Base-by-base conservation (phyloP, 2,113 vertebrate species). In the Arothron firmamentum region DNA sequence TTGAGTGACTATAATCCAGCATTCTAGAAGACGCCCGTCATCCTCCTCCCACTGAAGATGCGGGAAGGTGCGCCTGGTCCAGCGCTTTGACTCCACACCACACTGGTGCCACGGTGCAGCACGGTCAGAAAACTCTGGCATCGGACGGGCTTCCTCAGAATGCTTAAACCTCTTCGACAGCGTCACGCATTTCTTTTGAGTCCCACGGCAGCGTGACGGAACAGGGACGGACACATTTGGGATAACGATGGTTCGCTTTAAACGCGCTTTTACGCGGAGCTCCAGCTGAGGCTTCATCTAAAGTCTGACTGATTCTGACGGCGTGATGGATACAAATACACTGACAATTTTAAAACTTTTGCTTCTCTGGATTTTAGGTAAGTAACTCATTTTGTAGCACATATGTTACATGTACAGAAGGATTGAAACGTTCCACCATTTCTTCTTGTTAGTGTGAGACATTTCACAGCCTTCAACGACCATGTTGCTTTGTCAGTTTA, bases 321-420 rank as follows among this genome's bases (percentile, higher is more conserved):
- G 67, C 76, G 78, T 77, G 81, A 90, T 90, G 89, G 88, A 89
- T 80, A 73, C 74, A 72, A 78, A 87, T 73, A 77, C 65, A 53
- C 51, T 66, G 42, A 56, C 66, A n/a, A 69, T 70, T 16, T 55
- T 87, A 45, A 88, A 89, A 88, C 86, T 90, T 87, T 89, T 87
- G 59, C 34, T 81, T 34, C 56, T 87, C 20, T 85, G 80, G 38
- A 53, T 89, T 76, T 62, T 89, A 52, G 85, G 89, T 90, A 65
- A 89, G 89, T 89, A 31, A 28, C 38, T 8, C 6, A 13, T 45
- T 18, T 5, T 2, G 21, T 8, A 5, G 9, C 25, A 28, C 5
- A 28, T 28, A 5, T n/a, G 43, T 68, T 18, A 18, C 25, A n/a
- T 25, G 34, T 6, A 3, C 49, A 28, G 1, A 50, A 3, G 6